Base-by-base conservation (phyloP, 2,888 invertebrate species). In the Erebia epiphron region DNA sequence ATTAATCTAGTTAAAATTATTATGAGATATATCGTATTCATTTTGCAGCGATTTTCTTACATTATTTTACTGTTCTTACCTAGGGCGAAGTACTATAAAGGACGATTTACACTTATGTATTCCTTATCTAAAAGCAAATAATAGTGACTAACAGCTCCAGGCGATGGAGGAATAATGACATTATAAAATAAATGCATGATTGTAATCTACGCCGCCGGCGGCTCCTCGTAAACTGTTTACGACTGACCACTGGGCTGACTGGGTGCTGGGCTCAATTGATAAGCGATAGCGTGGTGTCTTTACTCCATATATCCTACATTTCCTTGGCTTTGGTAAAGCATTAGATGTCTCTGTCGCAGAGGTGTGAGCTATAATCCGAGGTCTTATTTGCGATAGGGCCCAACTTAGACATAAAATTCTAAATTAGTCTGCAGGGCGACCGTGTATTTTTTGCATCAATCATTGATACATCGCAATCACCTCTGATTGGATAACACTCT, bases 171-270 rank as follows among this genome's bases (percentile, higher is more conserved):
- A 84, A 87, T 90, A 90, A 90, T 91, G 90, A 88, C 85, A 82
- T 75, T 87, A 89, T 91, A 89, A 91, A 91, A 90, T 90, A 91
- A 91, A 92, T 91, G 91, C 88, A 88, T 88, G 89, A 91, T 91
- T 90, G 90, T 92, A 90, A 92, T 92, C 90, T 91, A 79, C 83
- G 80, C 82, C 86, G 82, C 88, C 82, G 81, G 84, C 82, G 81
- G 86, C 82, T 85, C 80, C 83, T 90, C 92, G 87, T 92, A 91
- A 92, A 92, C 86, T 78, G 86, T 92, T 92, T 91, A 92, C 88
- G 91, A 89, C 79, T 84, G 81, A 21, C 68, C 67, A 71, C 69
- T 69, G 69, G 64, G 54, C 63, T 49, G 35, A 35, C 35, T 35
- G 35, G 7, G 35, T 7, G 35, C 26, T 16, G 16, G 73, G 3